Conservation (phyloP, 2,888 invertebrate genomes). For the Rhabditoides inermis region DNA sequence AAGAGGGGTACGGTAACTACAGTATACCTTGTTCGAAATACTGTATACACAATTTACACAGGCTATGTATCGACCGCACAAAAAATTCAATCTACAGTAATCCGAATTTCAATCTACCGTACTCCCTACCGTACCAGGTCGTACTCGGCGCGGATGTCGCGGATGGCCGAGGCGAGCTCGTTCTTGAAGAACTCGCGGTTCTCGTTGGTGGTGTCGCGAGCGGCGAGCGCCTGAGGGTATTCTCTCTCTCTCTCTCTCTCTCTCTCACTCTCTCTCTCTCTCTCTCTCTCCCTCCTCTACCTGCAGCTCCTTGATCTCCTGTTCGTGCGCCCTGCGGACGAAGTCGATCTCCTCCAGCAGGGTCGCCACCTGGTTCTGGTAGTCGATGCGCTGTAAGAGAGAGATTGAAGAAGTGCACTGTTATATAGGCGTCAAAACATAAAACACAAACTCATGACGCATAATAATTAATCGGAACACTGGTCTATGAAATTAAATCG, state of each 20-base stretch:
- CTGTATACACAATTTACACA: no score
- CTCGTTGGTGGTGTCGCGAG: constrained; percentile 58
- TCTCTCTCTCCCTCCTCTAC: neutral
- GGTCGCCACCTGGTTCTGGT: constrained; percentile 57
- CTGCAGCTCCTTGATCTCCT: constrained; percentile 47
- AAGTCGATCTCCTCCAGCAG: constrained; percentile 58
- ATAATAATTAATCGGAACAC: no score
- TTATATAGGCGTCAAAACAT: no score
- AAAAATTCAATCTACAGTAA: no score
- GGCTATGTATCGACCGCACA: no score
- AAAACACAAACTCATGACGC: no score
- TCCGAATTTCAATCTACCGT: no score
- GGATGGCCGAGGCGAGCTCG: constrained; percentile 57
- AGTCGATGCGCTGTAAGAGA: constrained; percentile 56
- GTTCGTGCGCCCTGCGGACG: constrained; percentile 57
- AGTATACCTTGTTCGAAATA: no score
- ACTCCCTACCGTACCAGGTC: constrained; percentile 52
- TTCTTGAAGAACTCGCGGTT: constrained; percentile 60
- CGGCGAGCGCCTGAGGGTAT: constrained; percentile 56
- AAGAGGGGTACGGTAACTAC: constrained; percentile 2
- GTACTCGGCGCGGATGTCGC: constrained; percentile 58
- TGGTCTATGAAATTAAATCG: no score
- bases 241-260: constrained; percentile 3
- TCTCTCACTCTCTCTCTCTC: constrained; percentile 6
- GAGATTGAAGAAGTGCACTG: no score